Evolutionary conservation across 1,140 invertebrate genomes (phyloP).

Genomic region (Drosophila prosaltans): DNA sequence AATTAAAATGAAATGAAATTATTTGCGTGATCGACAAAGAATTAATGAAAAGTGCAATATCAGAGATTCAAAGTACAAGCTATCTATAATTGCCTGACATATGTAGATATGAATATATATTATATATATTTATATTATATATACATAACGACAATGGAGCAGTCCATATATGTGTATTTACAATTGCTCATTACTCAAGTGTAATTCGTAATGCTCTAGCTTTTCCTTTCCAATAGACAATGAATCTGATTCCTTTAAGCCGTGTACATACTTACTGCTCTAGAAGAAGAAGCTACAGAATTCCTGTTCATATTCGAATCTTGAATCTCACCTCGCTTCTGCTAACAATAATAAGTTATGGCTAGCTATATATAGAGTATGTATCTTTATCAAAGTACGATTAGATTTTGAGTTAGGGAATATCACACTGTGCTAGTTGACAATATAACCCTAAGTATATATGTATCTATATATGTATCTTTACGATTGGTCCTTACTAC

Average conservation of each 20-base stretch:
- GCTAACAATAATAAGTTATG: slow-evolving; percentile 3
- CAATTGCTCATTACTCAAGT: not conserved
- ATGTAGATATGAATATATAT: not conserved
- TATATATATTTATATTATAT: slow-evolving; percentile 4
- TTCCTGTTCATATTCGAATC: slow-evolving; percentile 7
- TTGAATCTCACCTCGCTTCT: slow-evolving; percentile 5
- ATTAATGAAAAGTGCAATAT: slow-evolving; percentile 36
- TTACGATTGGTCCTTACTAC: slow-evolving; percentile 35
- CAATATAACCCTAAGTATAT: slow-evolving; percentile 11
- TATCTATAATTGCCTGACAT: slow-evolving; percentile 1
- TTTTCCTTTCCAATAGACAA: not conserved
- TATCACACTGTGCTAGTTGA: slow-evolving; percentile 10
- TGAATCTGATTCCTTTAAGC: slow-evolving; percentile 3
- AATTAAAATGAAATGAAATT: slow-evolving; percentile 27
- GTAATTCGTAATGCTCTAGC: not conserved
- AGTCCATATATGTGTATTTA: not conserved
- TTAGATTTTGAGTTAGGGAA: slow-evolving; percentile 13
- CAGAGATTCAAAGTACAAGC: slow-evolving; percentile 46
- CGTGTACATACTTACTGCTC: slow-evolving; percentile 11
- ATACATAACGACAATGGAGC: slow-evolving; percentile 1
- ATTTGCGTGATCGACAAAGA: not conserved
- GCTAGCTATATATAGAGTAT: slow-evolving; percentile 15
- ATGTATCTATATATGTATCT: not conserved
- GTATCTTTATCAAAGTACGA: slow-evolving; percentile 3
- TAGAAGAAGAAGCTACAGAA: slow-evolving; percentile 1